A percentile compares a stretch with the other conserved stretches of the same genome.
phyloP scores from a whole-genome alignment of 2,113 vertebrate genomes.

The Peromyscus maniculatus region DNA sequence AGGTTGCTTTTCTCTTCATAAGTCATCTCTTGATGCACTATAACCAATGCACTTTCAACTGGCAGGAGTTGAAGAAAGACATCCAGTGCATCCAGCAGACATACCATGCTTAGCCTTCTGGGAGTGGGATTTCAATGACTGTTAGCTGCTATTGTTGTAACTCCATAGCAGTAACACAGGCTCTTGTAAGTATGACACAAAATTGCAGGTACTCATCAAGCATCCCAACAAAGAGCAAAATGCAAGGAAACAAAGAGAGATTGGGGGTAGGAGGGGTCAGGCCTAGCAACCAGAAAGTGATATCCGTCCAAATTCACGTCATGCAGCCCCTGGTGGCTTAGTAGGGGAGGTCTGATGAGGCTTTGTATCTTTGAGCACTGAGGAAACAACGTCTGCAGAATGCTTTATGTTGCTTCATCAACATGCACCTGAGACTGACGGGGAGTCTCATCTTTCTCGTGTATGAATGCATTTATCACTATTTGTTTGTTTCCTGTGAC shows the following conservation, averaged over 20 bases:
- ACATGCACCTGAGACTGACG: neutral
- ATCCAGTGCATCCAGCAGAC: neutral
- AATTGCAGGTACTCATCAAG: conserved; percentile 60
- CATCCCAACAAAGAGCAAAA: conserved; percentile 62
- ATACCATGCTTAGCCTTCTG: neutral
- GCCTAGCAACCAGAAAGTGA: conserved; percentile 68
- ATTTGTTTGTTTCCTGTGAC: conserved; percentile 49
- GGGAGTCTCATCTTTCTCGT: conserved; percentile 19
- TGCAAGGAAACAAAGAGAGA: conserved; percentile 21
- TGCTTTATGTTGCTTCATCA: conserved; percentile 36
- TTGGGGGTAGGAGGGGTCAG: neutral
- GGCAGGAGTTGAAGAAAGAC: neutral
- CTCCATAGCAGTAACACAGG: conserved; percentile 8
- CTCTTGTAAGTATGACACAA: conserved; percentile 27
- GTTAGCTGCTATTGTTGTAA: conserved; percentile 27
- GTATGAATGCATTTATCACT: conserved; percentile 32
- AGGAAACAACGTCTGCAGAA: conserved; percentile 17
- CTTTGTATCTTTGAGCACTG: conserved; percentile 59
- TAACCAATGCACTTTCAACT: neutral
- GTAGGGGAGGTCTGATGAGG: conserved; percentile 18
- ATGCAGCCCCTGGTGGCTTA: conserved; percentile 33
- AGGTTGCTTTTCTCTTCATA: neutral
- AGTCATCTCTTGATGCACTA: neutral
- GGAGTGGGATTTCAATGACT: neutral
- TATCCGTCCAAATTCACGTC: conserved; percentile 60